Evolutionary conservation across 2,888 invertebrate genomes (phyloP), one percentile per base, ranked within the genome.

Genomic region (Spodoptera littoralis): DNA sequence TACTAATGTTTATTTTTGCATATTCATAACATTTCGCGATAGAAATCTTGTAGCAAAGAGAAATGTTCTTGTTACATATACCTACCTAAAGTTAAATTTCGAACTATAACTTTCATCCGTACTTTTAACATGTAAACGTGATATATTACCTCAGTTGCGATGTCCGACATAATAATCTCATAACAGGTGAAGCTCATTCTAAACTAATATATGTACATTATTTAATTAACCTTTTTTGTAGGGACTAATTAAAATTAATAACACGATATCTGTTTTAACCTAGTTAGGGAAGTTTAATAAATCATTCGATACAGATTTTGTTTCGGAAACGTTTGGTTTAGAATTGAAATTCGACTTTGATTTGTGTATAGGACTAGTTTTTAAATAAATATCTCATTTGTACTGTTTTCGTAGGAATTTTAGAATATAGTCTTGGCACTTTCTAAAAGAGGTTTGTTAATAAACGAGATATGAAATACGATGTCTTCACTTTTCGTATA

Each of bases 1-100:
- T 48, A 65, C 73, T 66, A 80, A 69, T 75, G 76, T 75, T 61
- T 73, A 73, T 77, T 77, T 78, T 75, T 76, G 72, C 80, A 80
- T 80, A 78, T 73, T 70, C 69, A 74, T 78, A 71, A 74, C 66
- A 73, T 72, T 68, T 66, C 12, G 60, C 59, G 53, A 70, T 77
- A 68, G 80, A 80, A 77, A 76, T 76, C 67, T 71, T 54, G 62
- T 11, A 54, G 51, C 54, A 43, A 52, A 71, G 71, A 73, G 73
- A 68, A 75, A 77, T 77, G 69, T 68, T 68, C 49, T 54, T 64
- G 71, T 54, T 67, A 67, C 52, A 62, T 30, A 50, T 57, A 22
- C 51, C 49, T 46, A 55, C 47, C 55, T 63, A 56, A 36, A 36
- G 43, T 48, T 13, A 13, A 36, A 8, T 58, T 63, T 66, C 30